Conservation (phyloP, 2,888 invertebrate species). For the Lucinisca nassula region DNA sequence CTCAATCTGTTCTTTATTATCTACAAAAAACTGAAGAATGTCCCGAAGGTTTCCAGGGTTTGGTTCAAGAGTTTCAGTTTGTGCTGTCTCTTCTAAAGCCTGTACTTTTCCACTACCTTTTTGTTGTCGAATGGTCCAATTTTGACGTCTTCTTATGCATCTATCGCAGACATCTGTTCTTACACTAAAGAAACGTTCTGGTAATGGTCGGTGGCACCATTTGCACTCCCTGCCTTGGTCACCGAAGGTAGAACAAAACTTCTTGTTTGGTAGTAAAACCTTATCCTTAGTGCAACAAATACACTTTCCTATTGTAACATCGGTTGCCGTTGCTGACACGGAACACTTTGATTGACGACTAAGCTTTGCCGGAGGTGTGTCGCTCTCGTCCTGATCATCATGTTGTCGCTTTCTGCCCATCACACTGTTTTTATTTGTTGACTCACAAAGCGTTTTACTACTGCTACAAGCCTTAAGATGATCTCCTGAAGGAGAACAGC, state of each 20-base stretch:
- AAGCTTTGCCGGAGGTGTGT: too few species aligned
- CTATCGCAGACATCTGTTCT: constrained; percentile 45
- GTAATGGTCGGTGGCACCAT: constrained; percentile 56
- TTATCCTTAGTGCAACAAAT: constrained; percentile 44
- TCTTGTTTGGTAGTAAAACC: constrained; percentile 33
- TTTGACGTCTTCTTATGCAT: constrained; percentile 36
- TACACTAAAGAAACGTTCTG: constrained; percentile 49
- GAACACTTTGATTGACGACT: too few species aligned
- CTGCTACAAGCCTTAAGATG: too few species aligned
- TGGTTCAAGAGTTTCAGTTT: constrained; percentile 1
- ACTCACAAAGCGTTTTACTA: too few species aligned
- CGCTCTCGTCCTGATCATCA: too few species aligned
- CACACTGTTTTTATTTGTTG: too few species aligned
- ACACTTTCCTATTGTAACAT: constrained; percentile 19
- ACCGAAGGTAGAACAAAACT: constrained; percentile 34
- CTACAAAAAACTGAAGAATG: not conserved
- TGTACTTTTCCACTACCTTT: not conserved
- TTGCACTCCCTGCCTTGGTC: constrained; percentile 44
- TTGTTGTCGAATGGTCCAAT: constrained; percentile 1
- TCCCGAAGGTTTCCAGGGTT: not conserved
- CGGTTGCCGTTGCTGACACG: too few species aligned
- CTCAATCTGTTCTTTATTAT: not conserved
- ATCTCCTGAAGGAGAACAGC: too few species aligned
- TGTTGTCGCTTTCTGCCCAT: too few species aligned
- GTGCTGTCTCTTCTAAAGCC: constrained; percentile 24